These are phyloP conservation scores for Micrasema minimum DNA, from an alignment of 1,140 invertebrate genomes.

Conservation along the genomic window DNA sequence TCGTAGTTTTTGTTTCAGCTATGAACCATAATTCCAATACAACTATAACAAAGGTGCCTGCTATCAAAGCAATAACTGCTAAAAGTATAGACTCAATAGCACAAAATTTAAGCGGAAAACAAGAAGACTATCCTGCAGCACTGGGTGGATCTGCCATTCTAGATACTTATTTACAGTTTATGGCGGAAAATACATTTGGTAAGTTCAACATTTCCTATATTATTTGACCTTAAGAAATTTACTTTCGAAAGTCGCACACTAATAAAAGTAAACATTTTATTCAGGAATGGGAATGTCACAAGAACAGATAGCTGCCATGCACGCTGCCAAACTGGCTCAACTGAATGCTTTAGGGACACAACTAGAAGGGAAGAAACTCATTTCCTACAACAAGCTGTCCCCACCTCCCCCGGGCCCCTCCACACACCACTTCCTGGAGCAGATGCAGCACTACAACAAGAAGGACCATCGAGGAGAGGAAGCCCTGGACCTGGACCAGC, in stretches of 20 bases:
- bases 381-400: conserved; percentile 62
- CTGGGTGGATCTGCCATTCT: conserved; percentile 79
- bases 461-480: conserved; percentile 59
- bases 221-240: too few species aligned
- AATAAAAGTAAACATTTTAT: background rate
- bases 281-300: conserved; percentile 65
- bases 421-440: conserved; percentile 70
- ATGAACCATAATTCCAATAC: conserved; percentile 69
- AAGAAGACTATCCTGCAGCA: conserved; percentile 65
- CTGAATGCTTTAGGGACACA: conserved; percentile 74
- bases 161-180: conserved; percentile 86
- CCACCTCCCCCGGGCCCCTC: conserved; percentile 63
- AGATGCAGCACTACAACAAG: conserved; percentile 71
- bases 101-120: conserved; percentile 57
- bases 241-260: background rate
- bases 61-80: conserved; percentile 69
- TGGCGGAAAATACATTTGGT: conserved; percentile 81
- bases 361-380: conserved; percentile 67
- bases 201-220: too few species aligned
- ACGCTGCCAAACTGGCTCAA: conserved; percentile 77
- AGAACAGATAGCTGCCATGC: conserved; percentile 70
- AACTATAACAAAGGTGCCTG: conserved; percentile 68
- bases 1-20: conserved; percentile 58
- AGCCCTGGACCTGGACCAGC: conserved; percentile 58
- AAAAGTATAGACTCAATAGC: conserved; percentile 70